These are phyloP conservation scores for Steinernema hermaphroditum DNA, from an alignment of 2,888 invertebrate genomes.

Conservation along the genomic window DNA sequence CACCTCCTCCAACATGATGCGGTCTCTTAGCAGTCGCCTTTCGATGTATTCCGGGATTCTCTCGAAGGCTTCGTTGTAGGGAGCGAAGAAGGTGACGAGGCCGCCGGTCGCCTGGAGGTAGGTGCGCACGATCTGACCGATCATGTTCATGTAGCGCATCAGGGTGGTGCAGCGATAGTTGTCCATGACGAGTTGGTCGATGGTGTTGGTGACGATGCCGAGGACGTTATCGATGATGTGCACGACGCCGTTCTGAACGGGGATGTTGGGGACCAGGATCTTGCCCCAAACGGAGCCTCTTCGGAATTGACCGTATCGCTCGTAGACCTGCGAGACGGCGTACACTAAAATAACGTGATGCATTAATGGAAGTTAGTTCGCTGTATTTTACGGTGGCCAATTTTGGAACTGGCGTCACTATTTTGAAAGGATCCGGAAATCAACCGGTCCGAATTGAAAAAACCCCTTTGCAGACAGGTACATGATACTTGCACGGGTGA, in stretches of 20 bases:
- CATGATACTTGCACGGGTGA: too few species aligned
- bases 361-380: too few species aligned
- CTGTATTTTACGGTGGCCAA: too few species aligned
- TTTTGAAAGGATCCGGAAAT: too few species aligned
- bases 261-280: conserved; percentile 66
- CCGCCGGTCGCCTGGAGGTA: conserved; percentile 64
- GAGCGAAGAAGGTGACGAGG: conserved; percentile 66
- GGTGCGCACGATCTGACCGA: conserved; percentile 63
- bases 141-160: conserved; percentile 66
- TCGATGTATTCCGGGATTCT: conserved; percentile 67
- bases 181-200: conserved; percentile 63
- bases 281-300: conserved; percentile 67
- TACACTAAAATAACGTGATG: conserved; percentile 48
- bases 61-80: conserved; percentile 67
- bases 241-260: conserved; percentile 67
- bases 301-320: conserved; percentile 64
- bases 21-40: conserved; percentile 62
- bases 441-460: too few species aligned
- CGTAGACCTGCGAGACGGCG: conserved; percentile 66
- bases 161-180: conserved; percentile 60
- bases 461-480: too few species aligned
- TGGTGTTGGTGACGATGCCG: conserved; percentile 65
- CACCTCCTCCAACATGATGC: conserved; percentile 66
- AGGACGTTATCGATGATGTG: conserved; percentile 67
- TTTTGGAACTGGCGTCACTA: too few species aligned